Conservation (phyloP, 2,797 vertebrate genomes). For the Pempheris klunzingeri region DNA sequence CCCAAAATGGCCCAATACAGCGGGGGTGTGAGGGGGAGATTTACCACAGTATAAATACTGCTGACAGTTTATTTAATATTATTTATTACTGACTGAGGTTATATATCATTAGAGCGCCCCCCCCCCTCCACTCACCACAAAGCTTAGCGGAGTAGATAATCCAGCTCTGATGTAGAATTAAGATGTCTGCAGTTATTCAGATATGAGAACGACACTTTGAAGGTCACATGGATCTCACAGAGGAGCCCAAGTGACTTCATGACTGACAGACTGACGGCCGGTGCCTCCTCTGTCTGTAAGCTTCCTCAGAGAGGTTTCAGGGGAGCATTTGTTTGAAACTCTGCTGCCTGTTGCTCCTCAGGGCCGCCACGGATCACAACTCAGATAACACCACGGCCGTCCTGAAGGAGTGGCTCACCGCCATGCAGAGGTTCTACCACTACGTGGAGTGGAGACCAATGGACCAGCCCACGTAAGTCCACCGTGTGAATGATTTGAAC, state of each 20-base stretch:
- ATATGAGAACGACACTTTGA: too few relatives aligned
- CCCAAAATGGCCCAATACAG: background rate
- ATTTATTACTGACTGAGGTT: background rate
- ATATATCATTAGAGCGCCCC: background rate
- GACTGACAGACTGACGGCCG: too few relatives aligned
- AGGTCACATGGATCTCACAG: too few relatives aligned
- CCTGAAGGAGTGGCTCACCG: slow-evolving; percentile 92
- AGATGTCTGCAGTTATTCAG: background rate
- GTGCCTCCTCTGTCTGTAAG: too few relatives aligned
- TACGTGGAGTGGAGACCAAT: slow-evolving; percentile 90
- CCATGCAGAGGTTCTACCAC: slow-evolving; percentile 89
- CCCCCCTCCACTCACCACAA: background rate
- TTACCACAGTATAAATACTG: background rate
- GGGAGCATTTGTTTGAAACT: background rate
- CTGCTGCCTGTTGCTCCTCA: slow-evolving; percentile 67
- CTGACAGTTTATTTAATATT: too few relatives aligned
- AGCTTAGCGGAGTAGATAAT: background rate
- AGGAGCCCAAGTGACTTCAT: background rate
- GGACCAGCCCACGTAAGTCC: slow-evolving; percentile 89
- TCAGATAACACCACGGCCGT: slow-evolving; percentile 91
- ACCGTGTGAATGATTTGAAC: background rate
- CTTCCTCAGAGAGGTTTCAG: background rate
- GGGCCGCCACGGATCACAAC: slow-evolving; percentile 97
- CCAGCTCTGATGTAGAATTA: background rate
- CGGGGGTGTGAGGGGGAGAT: too few relatives aligned